Percentiles rank a stretch among this genome's conserved stretches.
Conservation (phyloP, 2,113 vertebrate species). For the Sylvilagus bachmani region DNA sequence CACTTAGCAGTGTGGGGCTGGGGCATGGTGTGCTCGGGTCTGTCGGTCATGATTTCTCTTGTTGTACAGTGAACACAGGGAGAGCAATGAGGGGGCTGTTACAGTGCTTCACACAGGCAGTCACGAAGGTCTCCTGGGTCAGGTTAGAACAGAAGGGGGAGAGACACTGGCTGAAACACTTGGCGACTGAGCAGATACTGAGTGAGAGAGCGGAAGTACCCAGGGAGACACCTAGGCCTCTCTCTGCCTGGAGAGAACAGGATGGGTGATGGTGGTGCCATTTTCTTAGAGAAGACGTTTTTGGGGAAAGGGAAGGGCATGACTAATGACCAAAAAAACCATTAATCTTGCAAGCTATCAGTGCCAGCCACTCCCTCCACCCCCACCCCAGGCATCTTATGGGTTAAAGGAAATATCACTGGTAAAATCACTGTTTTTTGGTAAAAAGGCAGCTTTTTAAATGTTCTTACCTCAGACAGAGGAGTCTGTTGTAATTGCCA, state of each 20-base stretch:
- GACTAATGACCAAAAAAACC: neutral
- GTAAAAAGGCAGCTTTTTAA: neutral
- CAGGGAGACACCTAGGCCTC: neutral
- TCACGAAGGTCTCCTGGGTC: neutral
- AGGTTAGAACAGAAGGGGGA: neutral
- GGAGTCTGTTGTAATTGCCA: slow-evolving; percentile 17
- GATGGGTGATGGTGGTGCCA: neutral
- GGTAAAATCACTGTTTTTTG: neutral
- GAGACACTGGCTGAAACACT: neutral
- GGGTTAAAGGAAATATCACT: neutral
- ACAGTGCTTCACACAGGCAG: neutral
- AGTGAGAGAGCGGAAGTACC: neutral
- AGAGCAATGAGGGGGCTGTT: neutral
- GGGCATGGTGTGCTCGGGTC: neutral
- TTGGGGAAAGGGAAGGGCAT: neutral
- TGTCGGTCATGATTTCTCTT: neutral
- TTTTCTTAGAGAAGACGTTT: neutral
- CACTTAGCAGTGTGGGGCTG: neutral
- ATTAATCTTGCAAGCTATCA: neutral
- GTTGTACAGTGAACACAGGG: neutral
- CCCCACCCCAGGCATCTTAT: neutral
- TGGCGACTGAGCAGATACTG: neutral
- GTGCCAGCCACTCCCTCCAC: neutral
- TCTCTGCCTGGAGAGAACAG: neutral
- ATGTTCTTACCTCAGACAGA: slow-evolving; percentile 5